Percentiles rank a stretch among this genome's conserved stretches.
Evolutionary conservation across 2,888 invertebrate genomes (phyloP).

Genomic region (Frankliniella fusca): DNA sequence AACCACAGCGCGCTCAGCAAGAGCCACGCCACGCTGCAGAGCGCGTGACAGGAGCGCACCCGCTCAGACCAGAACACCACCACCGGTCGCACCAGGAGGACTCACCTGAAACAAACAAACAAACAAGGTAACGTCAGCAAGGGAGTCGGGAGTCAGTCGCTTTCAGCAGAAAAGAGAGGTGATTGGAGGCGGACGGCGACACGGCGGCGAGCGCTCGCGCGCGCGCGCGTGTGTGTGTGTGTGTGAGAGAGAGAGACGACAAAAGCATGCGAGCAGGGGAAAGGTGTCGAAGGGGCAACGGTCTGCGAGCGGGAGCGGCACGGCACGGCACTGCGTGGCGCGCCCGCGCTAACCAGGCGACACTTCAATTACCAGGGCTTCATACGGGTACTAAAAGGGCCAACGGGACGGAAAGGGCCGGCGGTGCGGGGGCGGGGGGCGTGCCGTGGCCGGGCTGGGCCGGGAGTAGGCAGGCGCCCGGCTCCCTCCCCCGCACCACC

Average conservation of each 20-base stretch:
- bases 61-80: no score
- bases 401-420: not conserved
- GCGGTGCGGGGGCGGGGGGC: not conserved
- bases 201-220: no score
- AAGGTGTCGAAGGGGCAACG: not conserved
- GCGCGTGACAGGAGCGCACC: no score
- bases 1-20: no score
- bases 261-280: no score
- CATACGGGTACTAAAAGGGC: slow-evolving; percentile 26
- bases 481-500: not conserved
- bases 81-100: not conserved
- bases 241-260: no score
- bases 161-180: no score
- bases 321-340: not conserved
- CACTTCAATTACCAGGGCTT: slow-evolving; percentile 22
- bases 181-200: no score
- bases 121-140: not conserved
- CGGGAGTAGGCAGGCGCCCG: no score
- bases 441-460: no score
- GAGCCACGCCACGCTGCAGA: not conserved
- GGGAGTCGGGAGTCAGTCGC: no score
- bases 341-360: slow-evolving; percentile 5
- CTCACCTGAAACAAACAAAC: not conserved
- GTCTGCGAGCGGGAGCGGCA: not conserved
- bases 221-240: no score